Evolutionary conservation across 2,888 invertebrate genomes (phyloP).

Genomic region (Eristalis tenax): DNA sequence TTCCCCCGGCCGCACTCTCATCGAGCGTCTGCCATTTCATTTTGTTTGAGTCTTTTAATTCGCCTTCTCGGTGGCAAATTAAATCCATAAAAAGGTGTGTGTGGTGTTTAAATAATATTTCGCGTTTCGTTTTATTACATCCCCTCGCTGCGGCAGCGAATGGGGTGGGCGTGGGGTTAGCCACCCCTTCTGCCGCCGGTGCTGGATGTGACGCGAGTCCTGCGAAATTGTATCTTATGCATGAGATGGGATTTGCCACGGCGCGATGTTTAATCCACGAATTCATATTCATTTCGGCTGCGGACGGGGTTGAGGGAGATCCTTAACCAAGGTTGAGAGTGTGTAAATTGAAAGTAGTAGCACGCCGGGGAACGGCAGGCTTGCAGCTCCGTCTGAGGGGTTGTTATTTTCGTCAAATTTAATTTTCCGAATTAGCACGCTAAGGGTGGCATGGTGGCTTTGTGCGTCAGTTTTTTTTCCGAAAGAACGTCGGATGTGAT

Average conservation of each 20-base stretch:
- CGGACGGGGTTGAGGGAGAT: conserved; percentile 18
- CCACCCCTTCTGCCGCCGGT: background rate
- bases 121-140: conserved; percentile 67
- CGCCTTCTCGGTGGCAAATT: conserved; percentile 67
- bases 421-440: conserved; percentile 61
- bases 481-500: conserved; percentile 21
- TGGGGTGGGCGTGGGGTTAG: background rate
- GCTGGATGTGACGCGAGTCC: conserved; percentile 39
- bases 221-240: conserved; percentile 69
- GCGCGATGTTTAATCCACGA: conserved; percentile 65
- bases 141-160: background rate
- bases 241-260: conserved; percentile 68
- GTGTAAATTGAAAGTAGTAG: conserved; percentile 69
- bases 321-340: conserved; percentile 47
- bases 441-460: background rate
- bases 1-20: background rate
- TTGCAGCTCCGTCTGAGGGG: conserved; percentile 21
- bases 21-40: conserved; percentile 46
- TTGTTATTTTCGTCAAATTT: conserved; percentile 53
- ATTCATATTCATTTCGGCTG: conserved; percentile 66
- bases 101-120: conserved; percentile 66
- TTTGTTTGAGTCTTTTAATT: conserved; percentile 69
- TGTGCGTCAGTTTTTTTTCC: background rate
- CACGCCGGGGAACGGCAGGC: conserved; percentile 48
- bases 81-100: conserved; percentile 70